Percentiles rank a stretch among this genome's conserved stretches.
These are phyloP conservation scores for Melanerpes formicivorus DNA, from an alignment of 2,113 vertebrate species.

Conservation along the genomic window DNA sequence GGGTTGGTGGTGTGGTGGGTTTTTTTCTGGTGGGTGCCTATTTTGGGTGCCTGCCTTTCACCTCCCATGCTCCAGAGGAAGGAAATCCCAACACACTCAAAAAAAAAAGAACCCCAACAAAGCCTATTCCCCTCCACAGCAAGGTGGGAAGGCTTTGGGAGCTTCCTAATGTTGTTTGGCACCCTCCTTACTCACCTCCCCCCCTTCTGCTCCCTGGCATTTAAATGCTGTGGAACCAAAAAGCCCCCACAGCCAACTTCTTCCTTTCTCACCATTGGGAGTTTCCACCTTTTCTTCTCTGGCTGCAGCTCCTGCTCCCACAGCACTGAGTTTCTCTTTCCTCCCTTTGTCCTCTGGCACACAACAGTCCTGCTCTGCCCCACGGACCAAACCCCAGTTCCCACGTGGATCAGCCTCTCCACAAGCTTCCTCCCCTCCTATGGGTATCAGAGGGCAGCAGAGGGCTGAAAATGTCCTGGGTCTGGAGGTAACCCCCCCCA, in stretches of 20 bases:
- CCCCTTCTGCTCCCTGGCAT: not conserved
- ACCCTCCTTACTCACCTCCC: not conserved
- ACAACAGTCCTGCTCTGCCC: not conserved
- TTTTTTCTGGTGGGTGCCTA: too few relatives aligned
- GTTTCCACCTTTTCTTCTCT: conserved; percentile 59
- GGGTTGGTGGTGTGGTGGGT: too few relatives aligned
- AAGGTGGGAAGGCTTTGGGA: not conserved
- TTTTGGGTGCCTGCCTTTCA: not conserved
- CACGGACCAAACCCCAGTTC: not conserved
- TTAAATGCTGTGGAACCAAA: not conserved
- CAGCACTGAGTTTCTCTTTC: not conserved
- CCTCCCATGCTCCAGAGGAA: not conserved
- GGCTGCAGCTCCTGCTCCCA: accelerated
- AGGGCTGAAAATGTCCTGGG: not conserved
- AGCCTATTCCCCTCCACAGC: not conserved
- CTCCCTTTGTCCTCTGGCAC: conserved; percentile 2
- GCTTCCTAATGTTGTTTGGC: not conserved
- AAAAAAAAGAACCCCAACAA: not conserved
- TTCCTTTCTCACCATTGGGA: conserved; percentile 31
- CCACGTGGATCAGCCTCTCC: not conserved
- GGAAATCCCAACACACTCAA: not conserved
- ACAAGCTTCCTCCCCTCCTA: accelerated
- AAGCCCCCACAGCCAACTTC: accelerated
- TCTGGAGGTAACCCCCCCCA: not conserved
- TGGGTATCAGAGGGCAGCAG: accelerated